Evolutionary conservation across 2,888 invertebrate genomes (phyloP).

Genomic region (Gonocerus acuteangulatus): DNA sequence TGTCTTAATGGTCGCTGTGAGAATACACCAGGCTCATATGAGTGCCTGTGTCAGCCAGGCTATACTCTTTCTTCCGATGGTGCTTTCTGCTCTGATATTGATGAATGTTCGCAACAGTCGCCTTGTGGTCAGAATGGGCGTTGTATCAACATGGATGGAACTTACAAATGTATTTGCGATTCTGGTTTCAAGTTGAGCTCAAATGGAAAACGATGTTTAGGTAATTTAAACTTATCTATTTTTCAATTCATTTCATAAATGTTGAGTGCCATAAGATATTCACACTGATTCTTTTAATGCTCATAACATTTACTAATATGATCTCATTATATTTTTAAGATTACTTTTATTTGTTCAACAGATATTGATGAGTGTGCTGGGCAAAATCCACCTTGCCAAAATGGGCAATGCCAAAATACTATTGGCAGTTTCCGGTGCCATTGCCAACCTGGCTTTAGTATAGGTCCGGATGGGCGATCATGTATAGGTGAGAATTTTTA

Average conservation of each 20-base stretch:
- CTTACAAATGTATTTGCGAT: slow-evolving; percentile 60
- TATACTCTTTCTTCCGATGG: slow-evolving; percentile 64
- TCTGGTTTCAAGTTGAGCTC: slow-evolving; percentile 56
- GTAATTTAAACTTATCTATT: slow-evolving; percentile 44
- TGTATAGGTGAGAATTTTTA: slow-evolving; percentile 56
- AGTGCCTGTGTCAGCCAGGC: slow-evolving; percentile 70
- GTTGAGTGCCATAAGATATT: too few species aligned
- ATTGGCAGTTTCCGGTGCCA: slow-evolving; percentile 64
- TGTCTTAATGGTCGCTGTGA: slow-evolving; percentile 72
- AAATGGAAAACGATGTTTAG: slow-evolving; percentile 57
- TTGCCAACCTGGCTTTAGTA: slow-evolving; percentile 57
- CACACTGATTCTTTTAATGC: too few species aligned
- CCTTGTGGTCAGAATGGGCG: slow-evolving; percentile 56
- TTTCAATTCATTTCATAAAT: too few species aligned
- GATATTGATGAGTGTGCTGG: slow-evolving; percentile 63
- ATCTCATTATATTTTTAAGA: too few species aligned
- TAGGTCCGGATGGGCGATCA: slow-evolving; percentile 68
- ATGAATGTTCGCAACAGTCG: slow-evolving; percentile 51
- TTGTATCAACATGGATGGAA: slow-evolving; percentile 64
- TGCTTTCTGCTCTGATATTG: slow-evolving; percentile 57
- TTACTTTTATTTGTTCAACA: too few species aligned
- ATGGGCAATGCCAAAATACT: slow-evolving; percentile 61
- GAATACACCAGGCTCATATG: slow-evolving; percentile 71
- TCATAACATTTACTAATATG: too few species aligned
- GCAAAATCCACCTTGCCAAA: slow-evolving; percentile 52